Base-by-base conservation (phyloP, 1,140 invertebrate genomes). In the Atta colombica region DNA sequence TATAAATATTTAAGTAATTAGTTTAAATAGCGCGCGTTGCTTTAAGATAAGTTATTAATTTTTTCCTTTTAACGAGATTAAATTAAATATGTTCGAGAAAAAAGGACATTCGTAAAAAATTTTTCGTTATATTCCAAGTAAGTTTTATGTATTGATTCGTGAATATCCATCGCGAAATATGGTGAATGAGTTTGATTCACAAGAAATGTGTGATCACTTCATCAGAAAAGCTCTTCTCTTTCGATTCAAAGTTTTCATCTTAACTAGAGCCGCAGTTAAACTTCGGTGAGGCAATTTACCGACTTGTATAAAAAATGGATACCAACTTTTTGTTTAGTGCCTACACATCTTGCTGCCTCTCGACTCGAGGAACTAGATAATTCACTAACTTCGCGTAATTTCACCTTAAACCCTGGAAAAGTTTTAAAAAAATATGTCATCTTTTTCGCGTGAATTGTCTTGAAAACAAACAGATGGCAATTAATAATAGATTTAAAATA, bases 111-210 rank as follows among this genome's bases (percentile, higher is more conserved):
- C 60, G 77, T 49, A 49, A 65, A 49, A 69, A 90, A 77, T 14
- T 81, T 90, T 77, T 51, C 51, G 21, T 25, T 82, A 51, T 86
- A 58, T 80, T 78, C n/a, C 14, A 16, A 63, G n/a, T 49, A 39
- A 82, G 71, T 89, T 90, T 90, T 87, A 90, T 82, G 71, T 35
- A 88, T 80, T 60, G 55, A 55, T 12, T 72, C 49, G 39, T 90
- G 88, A 90, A 90, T 90, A 90, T 90, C 87, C 88, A 90, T 90
- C 75, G 39, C 55, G 49, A 90, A 88, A 61, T 90, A 80, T 74
- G 68, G 87, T 55, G 69, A 80, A 86, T 85, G 87, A 90, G 85
- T 63, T 85, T 60, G 63, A 89, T 90, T 85, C 72, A 28, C 74
- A 85, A 90, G 80, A 90, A 90, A 72, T 71, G 77, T 28, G 39